These are phyloP conservation scores for Nothura maculosa DNA, from an alignment of 2,797 vertebrate genomes.

Conservation along the genomic window DNA sequence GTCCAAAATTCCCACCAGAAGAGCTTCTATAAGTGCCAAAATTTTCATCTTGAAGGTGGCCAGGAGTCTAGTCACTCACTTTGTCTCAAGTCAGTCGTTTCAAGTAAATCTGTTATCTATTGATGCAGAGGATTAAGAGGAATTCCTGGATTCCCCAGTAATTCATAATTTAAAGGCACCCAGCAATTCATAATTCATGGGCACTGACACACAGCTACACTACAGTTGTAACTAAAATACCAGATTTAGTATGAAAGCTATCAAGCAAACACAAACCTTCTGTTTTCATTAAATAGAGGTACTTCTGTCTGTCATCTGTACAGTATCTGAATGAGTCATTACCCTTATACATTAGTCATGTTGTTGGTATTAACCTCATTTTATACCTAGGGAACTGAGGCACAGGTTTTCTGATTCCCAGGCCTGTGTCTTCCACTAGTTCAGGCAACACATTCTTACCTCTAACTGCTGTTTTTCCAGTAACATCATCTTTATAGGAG, in stretches of 20 bases:
- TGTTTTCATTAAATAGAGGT: not conserved
- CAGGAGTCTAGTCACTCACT: not conserved
- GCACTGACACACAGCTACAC: not conserved
- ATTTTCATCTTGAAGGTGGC: not conserved
- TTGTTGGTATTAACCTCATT: not conserved
- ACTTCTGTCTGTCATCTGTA: not conserved
- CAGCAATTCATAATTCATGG: not conserved
- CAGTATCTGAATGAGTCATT: not conserved
- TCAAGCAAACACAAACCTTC: not conserved
- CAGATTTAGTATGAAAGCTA: not conserved
- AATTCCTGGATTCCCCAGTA: not conserved
- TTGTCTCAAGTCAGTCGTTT: not conserved
- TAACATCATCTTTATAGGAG: not conserved
- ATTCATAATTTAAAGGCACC: not conserved
- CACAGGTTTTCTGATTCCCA: not conserved
- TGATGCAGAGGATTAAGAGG: accelerated
- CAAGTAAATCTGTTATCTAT: not conserved
- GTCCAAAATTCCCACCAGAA: not conserved
- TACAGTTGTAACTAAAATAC: not conserved
- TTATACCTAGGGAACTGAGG: not conserved
- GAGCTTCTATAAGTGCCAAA: not conserved
- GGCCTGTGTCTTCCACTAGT: not conserved
- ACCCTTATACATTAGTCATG: not conserved
- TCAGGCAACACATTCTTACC: not conserved
- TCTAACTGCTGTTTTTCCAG: not conserved